phyloP scores from a whole-genome alignment of 2,113 vertebrate species.

The Thunnus maccoyii region DNA sequence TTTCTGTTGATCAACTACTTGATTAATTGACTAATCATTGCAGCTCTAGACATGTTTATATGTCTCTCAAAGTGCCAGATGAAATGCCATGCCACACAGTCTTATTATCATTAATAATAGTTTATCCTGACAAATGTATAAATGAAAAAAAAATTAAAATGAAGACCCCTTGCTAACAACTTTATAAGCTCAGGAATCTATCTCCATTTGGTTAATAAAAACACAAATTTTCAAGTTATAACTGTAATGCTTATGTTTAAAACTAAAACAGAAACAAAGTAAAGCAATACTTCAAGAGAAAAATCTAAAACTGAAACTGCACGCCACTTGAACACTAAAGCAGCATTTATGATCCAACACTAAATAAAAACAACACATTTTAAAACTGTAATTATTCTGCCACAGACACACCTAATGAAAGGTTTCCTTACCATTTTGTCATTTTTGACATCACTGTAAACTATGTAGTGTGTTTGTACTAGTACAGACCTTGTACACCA shows the following conservation, averaged over 20 bases:
- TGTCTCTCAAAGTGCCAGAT: background rate
- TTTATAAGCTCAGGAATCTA: background rate
- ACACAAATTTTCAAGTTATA: background rate
- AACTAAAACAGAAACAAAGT: background rate
- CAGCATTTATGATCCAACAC: background rate
- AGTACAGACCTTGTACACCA: background rate
- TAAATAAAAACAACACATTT: background rate
- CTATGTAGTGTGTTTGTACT: slow-evolving; percentile 9
- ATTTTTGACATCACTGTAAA: slow-evolving; percentile 23
- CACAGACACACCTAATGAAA: slow-evolving; percentile 3
- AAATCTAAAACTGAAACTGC: background rate
- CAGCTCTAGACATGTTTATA: background rate
- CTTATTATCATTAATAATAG: background rate
- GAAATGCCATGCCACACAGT: background rate
- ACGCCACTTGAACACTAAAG: background rate
- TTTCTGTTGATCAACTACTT: too few relatives aligned
- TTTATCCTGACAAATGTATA: background rate
- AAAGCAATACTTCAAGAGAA: background rate
- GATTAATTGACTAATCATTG: too few relatives aligned
- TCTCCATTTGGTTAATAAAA: background rate
- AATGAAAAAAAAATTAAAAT: background rate
- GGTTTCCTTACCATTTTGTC: background rate
- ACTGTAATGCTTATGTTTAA: background rate
- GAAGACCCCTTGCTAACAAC: too few relatives aligned
- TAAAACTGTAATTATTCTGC: background rate